These are phyloP conservation scores for Morus bassanus DNA, from an alignment of 2,797 vertebrate genomes.

Conservation along the genomic window DNA sequence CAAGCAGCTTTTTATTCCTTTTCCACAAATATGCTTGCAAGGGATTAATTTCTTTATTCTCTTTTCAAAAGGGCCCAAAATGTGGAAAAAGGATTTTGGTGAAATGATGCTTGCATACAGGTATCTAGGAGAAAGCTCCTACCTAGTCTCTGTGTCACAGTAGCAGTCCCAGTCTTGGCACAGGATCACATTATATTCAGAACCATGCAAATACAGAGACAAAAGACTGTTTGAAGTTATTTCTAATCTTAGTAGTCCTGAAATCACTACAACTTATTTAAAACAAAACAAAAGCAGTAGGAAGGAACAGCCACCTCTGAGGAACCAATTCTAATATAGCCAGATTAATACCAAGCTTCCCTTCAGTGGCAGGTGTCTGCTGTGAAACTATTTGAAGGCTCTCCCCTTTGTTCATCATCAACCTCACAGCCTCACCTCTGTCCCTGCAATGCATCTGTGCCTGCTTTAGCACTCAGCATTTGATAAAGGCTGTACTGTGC, in stretches of 20 bases:
- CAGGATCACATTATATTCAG: background rate
- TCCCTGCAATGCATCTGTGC: background rate
- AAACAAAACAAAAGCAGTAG: background rate
- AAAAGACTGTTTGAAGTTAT: background rate
- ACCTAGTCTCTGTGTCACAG: background rate
- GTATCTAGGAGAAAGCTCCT: background rate
- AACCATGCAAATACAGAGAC: background rate
- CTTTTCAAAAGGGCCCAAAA: background rate
- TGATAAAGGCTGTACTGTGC: rapidly evolving
- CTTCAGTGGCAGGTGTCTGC: background rate
- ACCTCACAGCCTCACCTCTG: background rate
- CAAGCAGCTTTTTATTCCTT: background rate
- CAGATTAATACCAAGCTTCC: background rate
- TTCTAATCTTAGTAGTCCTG: background rate
- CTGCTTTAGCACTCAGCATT: background rate
- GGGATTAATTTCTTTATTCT: background rate
- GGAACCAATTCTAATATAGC: background rate
- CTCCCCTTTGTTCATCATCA: background rate
- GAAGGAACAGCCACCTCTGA: background rate
- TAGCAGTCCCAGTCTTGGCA: background rate
- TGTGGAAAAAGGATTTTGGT: background rate
- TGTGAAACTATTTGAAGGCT: background rate
- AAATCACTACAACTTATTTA: background rate
- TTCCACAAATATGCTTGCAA: background rate
- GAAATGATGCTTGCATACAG: background rate